phyloP scores from a whole-genome alignment of 2,888 invertebrate genomes.

The Agrilus mali region DNA sequence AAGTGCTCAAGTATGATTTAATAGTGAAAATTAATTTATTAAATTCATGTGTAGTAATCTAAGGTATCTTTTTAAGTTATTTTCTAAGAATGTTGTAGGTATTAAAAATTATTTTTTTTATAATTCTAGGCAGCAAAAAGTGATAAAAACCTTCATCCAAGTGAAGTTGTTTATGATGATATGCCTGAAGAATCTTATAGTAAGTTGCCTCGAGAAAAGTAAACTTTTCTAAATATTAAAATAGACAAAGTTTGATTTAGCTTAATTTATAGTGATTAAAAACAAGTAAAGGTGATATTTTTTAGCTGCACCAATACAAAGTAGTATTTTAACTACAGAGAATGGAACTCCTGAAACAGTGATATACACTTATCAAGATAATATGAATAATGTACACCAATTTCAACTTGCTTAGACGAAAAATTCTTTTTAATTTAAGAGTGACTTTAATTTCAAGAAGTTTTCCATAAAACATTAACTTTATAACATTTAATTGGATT shows the following conservation, averaged over 20 bases:
- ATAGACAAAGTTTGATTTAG: neutral
- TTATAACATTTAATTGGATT: too few relatives aligned
- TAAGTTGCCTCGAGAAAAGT: conserved; percentile 22
- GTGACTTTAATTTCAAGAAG: neutral
- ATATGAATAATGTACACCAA: conserved; percentile 27
- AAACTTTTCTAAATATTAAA: conserved; percentile 6
- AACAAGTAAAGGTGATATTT: conserved; percentile 12
- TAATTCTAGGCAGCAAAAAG: conserved; percentile 40
- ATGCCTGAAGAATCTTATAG: conserved; percentile 37
- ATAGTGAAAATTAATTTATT: too few relatives aligned
- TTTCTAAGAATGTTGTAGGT: too few relatives aligned
- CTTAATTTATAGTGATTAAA: conserved; percentile 6
- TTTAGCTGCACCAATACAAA: conserved; percentile 31
- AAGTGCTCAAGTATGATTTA: too few relatives aligned
- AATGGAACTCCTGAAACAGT: conserved; percentile 35
- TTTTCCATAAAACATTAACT: too few relatives aligned
- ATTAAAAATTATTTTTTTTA: too few relatives aligned
- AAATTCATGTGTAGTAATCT: too few relatives aligned
- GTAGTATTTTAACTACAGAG: conserved; percentile 32
- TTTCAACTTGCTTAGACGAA: conserved; percentile 26
- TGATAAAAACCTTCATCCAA: conserved; percentile 35
- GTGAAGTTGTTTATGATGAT: conserved; percentile 38
- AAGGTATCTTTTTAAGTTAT: too few relatives aligned
- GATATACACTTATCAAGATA: conserved; percentile 38
- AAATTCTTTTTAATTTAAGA: conserved; percentile 6